A percentile compares a stretch with the other conserved stretches of the same genome.
These are phyloP conservation scores for Pygocentrus nattereri DNA, from an alignment of 2,797 vertebrate genomes.

Conservation along the genomic window DNA sequence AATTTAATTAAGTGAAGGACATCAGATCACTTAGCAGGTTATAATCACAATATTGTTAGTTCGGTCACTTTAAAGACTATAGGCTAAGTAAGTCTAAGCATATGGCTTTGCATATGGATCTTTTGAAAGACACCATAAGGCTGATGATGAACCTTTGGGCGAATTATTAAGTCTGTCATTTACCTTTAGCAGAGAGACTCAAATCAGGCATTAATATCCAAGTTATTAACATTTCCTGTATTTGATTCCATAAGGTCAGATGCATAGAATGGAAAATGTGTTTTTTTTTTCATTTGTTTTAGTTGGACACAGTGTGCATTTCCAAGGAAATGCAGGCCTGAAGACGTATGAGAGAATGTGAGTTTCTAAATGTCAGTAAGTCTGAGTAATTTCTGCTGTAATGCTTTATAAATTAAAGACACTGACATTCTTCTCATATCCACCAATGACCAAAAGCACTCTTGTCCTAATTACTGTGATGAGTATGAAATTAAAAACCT, in stretches of 20 bases:
- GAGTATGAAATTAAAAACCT: slow-evolving; percentile 20
- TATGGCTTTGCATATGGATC: neutral
- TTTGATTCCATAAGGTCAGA: neutral
- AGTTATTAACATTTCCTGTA: neutral
- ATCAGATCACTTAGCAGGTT: neutral
- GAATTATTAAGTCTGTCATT: neutral
- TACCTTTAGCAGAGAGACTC: too few species aligned
- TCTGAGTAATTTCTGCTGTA: slow-evolving; percentile 19
- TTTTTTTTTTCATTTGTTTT: neutral
- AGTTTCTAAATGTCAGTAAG: slow-evolving; percentile 20
- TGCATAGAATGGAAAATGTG: neutral
- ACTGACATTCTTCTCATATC: slow-evolving; percentile 5
- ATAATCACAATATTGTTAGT: neutral
- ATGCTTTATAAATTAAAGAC: slow-evolving; percentile 12
- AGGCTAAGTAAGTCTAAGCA: too few species aligned
- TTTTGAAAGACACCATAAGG: neutral
- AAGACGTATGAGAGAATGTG: neutral
- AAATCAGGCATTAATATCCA: neutral
- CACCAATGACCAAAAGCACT: slow-evolving; percentile 2
- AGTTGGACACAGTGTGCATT: neutral
- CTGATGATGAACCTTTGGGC: neutral
- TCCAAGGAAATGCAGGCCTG: neutral
- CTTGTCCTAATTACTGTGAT: slow-evolving; percentile 6
- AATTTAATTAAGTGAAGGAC: too few species aligned
- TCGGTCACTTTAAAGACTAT: neutral